phyloP scores from a whole-genome alignment of 2,113 vertebrate species.

The Tauraco erythrolophus region DNA sequence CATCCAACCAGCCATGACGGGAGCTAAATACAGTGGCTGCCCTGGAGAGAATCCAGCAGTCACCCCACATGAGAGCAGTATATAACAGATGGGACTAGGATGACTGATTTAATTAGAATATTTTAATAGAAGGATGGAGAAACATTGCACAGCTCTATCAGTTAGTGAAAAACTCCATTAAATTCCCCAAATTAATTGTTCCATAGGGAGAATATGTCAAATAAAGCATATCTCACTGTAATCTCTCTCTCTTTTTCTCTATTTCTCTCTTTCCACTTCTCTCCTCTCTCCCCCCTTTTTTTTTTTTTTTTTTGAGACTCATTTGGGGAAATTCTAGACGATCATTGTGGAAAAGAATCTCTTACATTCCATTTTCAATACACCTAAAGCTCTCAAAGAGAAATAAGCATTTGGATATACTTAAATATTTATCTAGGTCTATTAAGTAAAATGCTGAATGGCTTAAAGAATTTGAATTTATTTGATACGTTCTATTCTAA shows the following conservation, averaged over 20 bases:
- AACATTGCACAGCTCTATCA: constrained; percentile 72
- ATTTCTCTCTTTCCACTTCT: not conserved
- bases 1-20: constrained; percentile 76
- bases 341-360: constrained; percentile 16
- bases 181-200: constrained; percentile 77
- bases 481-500: not conserved
- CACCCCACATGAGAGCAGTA: constrained; percentile 65
- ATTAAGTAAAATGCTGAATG: constrained; percentile 18
- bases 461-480: not conserved
- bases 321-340: constrained; percentile 30
- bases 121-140: constrained; percentile 76
- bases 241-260: not conserved
- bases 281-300: not conserved
- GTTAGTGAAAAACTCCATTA: constrained; percentile 69
- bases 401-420: constrained; percentile 13
- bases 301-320: not conserved
- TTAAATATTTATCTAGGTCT: constrained; percentile 59
- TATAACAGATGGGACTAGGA: constrained; percentile 79
- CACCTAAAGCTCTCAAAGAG: constrained; percentile 40
- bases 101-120: constrained; percentile 85
- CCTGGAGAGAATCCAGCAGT: constrained; percentile 77
- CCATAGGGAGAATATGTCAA: constrained; percentile 69
- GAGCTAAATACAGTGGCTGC: constrained; percentile 67
- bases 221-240: constrained; percentile 58
- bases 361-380: not conserved